Conservation (phyloP, 2,888 invertebrate species). For the Crocallis elinguaria region DNA sequence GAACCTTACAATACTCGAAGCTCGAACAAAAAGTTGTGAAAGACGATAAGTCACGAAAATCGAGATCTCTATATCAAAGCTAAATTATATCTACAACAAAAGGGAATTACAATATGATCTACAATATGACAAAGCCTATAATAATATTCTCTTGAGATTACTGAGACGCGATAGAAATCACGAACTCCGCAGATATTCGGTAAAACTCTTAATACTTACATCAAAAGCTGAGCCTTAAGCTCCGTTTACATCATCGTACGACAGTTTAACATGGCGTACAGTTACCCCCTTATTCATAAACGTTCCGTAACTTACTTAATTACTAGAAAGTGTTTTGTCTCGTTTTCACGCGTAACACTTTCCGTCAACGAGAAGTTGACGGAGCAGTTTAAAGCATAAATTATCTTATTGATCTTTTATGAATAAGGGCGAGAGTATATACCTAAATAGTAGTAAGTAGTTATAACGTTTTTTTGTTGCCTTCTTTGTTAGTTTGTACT, state of each 20-base stretch:
- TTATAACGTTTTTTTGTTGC: too few species aligned
- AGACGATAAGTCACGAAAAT: constrained; percentile 21
- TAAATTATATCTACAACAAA: constrained; percentile 21
- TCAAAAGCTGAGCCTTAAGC: neutral
- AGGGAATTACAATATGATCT: constrained; percentile 19
- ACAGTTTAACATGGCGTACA: too few species aligned
- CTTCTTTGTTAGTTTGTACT: too few species aligned
- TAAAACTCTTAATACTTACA: constrained; percentile 3
- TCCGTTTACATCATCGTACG: neutral
- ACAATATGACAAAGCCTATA: constrained; percentile 10
- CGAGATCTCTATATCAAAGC: constrained; percentile 15
- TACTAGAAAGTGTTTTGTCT: too few species aligned
- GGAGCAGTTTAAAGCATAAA: too few species aligned
- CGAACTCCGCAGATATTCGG: constrained; percentile 9
- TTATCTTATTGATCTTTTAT: too few species aligned
- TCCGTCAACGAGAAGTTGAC: too few species aligned
- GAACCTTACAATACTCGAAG: constrained; percentile 18
- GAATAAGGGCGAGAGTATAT: too few species aligned
- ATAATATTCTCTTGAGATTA: constrained; percentile 18
- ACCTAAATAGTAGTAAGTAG: too few species aligned
- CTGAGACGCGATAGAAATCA: constrained; percentile 27
- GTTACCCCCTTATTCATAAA: too few species aligned
- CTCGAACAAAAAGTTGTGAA: neutral
- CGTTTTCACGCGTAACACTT: too few species aligned
- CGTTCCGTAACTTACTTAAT: too few species aligned